Conservation (phyloP, 2,113 vertebrate genomes). For the Coturnix japonica region DNA sequence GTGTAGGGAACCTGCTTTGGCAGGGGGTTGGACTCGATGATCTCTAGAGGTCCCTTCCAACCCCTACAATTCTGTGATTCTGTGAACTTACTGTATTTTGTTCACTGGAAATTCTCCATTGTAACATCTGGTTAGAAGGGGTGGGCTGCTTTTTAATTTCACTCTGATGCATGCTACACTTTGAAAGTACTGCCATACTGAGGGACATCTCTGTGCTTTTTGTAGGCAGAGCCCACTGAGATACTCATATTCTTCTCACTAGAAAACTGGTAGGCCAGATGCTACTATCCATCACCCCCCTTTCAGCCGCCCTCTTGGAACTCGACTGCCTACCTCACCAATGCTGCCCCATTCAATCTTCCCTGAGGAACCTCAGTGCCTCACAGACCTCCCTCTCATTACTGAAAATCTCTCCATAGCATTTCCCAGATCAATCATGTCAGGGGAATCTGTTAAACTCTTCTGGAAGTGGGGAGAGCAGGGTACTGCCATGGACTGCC, state of each 20-base stretch:
- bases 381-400: background rate
- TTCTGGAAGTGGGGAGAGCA: background rate
- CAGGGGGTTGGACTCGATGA: too few relatives aligned
- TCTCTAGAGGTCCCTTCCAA: too few relatives aligned
- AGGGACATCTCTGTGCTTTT: background rate
- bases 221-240: background rate
- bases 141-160: background rate
- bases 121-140: background rate
- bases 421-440: background rate
- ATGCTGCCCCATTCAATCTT: background rate
- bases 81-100: background rate
- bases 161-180: background rate
- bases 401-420: background rate
- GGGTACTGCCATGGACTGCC: background rate
- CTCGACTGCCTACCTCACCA: background rate
- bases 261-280: rapidly evolving
- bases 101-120: background rate
- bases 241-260: background rate
- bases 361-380: too few relatives aligned
- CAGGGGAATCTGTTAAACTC: background rate
- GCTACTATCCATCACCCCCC: too few relatives aligned
- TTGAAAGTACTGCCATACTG: background rate
- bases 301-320: background rate
- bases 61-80: too few relatives aligned
- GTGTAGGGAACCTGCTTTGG: too few relatives aligned